Conservation (phyloP, 2,113 vertebrate species). For the Oryzias javanicus region DNA sequence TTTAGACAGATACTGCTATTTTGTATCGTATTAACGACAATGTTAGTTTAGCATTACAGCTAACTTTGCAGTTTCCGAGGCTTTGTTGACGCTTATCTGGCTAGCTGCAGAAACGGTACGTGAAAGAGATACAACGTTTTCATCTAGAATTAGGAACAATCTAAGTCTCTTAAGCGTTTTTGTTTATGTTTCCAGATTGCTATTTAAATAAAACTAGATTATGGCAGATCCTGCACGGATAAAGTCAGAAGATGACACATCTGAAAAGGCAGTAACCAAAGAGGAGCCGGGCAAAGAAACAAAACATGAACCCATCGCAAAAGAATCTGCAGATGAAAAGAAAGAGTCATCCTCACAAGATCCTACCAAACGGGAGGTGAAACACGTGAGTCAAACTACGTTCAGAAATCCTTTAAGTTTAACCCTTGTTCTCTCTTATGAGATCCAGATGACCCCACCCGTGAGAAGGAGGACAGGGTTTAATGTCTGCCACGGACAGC, state of each 20-base stretch:
- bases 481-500: no score
- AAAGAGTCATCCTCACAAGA: conserved; percentile 39
- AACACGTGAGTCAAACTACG: conserved; percentile 32
- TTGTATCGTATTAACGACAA: neutral
- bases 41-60: neutral
- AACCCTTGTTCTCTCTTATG: no score
- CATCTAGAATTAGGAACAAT: neutral
- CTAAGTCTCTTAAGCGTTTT: neutral
- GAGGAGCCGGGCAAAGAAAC: conserved; percentile 13
- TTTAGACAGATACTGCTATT: neutral
- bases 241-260: conserved; percentile 26
- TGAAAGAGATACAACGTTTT: neutral
- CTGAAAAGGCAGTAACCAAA: conserved; percentile 15
- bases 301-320: neutral
- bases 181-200: neutral
- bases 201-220: neutral
- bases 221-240: conserved; percentile 77
- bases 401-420: neutral
- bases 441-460: no score
- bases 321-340: conserved; percentile 32
- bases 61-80: neutral
- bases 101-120: conserved; percentile 22
- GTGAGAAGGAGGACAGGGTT: no score
- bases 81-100: conserved; percentile 32
- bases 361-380: conserved; percentile 34